Conservation (phyloP, 2,113 vertebrate genomes). For the Chascanopsetta lugubris region DNA sequence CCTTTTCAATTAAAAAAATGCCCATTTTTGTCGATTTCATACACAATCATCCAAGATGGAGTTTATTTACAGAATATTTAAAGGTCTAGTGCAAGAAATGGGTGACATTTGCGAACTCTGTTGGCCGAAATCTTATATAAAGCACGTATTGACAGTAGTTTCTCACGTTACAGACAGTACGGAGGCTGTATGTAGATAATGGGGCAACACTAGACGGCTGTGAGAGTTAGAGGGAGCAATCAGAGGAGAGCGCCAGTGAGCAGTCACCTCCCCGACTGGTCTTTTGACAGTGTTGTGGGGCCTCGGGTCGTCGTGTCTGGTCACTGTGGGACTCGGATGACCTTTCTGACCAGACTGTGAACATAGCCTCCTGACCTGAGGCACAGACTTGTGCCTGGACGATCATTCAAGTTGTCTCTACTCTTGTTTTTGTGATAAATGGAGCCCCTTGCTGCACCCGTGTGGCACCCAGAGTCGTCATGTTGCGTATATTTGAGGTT, state of each 20-base stretch:
- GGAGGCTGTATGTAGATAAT: slow-evolving; percentile 2
- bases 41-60: no score
- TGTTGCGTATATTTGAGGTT: slow-evolving; percentile 6
- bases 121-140: no score
- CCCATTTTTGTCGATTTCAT: no score
- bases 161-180: background rate
- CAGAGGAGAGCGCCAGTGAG: slow-evolving; percentile 9
- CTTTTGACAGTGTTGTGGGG: slow-evolving; percentile 5
- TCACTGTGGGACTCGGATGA: slow-evolving; percentile 39
- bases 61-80: no score
- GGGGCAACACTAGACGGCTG: background rate
- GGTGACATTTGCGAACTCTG: no score
- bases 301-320: slow-evolving; percentile 24
- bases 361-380: slow-evolving; percentile 51
- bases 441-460: no score
- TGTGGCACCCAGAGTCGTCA: no score
- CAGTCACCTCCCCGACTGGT: slow-evolving; percentile 14
- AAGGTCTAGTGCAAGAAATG: no score
- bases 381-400: slow-evolving; percentile 10
- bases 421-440: slow-evolving; percentile 1
- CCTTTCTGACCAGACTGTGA: slow-evolving; percentile 53
- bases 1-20: no score
- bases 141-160: no score
- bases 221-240: slow-evolving; percentile 5
- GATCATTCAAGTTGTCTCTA: slow-evolving; percentile 27